phyloP scores from a whole-genome alignment of 2,888 invertebrate genomes.

The Timema podura region DNA sequence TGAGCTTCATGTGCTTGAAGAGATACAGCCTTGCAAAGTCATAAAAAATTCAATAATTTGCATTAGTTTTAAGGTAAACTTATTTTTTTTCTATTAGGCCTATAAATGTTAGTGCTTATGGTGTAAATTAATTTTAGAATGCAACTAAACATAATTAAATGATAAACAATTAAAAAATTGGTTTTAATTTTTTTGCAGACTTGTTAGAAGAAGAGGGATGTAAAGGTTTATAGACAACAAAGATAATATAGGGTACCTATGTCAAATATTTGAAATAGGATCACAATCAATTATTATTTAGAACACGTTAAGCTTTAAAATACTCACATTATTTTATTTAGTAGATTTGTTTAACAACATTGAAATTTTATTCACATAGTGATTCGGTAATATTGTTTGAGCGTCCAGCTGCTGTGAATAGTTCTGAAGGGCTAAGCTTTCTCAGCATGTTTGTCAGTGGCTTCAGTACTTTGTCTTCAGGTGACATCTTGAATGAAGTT shows the following conservation, averaged over 20 bases:
- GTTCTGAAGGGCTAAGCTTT: not conserved
- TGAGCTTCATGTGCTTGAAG: not conserved
- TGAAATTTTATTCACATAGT: not conserved
- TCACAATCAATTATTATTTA: not conserved
- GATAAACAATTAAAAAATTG: no score
- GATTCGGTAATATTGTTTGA: not conserved
- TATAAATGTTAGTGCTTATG: no score
- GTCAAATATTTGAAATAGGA: not conserved
- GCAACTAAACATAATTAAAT: no score
- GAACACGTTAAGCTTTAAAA: not conserved
- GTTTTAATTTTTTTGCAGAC: no score
- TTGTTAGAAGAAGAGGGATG: no score
- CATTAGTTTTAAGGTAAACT: no score
- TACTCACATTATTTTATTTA: not conserved
- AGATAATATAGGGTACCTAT: no score
- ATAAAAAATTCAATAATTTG: no score
- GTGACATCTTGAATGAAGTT: conserved; percentile 6
- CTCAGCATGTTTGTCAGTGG: conserved; percentile 7
- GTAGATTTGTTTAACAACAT: not conserved
- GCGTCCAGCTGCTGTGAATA: not conserved
- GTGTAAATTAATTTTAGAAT: no score
- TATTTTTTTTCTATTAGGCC: no score
- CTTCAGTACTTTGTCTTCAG: not conserved
- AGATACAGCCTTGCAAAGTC: no score
- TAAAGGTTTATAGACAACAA: no score